Evolutionary conservation across 1,140 invertebrate species (phyloP).

Genomic region (Gryllus bimaculatus): DNA sequence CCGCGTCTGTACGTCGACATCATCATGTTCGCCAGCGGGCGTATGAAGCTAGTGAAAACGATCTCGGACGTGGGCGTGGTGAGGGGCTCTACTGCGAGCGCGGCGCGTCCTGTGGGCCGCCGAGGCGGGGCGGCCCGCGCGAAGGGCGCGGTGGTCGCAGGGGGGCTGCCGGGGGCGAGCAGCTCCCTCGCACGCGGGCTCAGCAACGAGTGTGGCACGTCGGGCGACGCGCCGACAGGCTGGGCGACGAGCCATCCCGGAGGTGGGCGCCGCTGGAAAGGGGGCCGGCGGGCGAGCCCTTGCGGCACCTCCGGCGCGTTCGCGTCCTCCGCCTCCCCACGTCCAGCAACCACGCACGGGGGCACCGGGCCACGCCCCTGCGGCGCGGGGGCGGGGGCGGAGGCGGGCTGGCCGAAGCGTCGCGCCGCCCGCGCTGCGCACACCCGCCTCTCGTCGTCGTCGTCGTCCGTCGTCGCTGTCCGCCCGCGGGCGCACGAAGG

Average conservation of each 20-base stretch:
- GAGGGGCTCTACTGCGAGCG: neutral
- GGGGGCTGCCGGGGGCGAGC: neutral
- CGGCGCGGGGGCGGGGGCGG: too few species aligned
- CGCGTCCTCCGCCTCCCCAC: neutral
- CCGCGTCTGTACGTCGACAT: too few species aligned
- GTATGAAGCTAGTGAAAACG: too few species aligned
- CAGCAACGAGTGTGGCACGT: neutral
- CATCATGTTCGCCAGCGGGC: too few species aligned
- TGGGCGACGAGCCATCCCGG: neutral
- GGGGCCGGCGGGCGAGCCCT: neutral
- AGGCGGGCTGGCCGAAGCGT: neutral
- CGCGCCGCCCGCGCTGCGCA: too few species aligned
- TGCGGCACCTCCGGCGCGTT: neutral
- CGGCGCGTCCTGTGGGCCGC: neutral
- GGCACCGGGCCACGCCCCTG: neutral
- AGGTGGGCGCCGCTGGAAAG: neutral
- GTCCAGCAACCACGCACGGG: neutral
- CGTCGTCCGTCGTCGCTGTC: neutral
- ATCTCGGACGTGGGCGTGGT: neutral
- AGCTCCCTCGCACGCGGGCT: neutral
- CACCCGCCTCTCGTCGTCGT: neutral
- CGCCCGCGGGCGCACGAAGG: conserved; percentile 1
- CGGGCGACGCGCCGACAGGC: neutral
- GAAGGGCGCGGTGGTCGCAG: neutral
- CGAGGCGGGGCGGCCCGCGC: too few species aligned